Percentiles rank a stretch among this genome's conserved stretches.
These are phyloP conservation scores for Trypoxylus dichotomus DNA, from an alignment of 1,140 invertebrate species.

Conservation along the genomic window DNA sequence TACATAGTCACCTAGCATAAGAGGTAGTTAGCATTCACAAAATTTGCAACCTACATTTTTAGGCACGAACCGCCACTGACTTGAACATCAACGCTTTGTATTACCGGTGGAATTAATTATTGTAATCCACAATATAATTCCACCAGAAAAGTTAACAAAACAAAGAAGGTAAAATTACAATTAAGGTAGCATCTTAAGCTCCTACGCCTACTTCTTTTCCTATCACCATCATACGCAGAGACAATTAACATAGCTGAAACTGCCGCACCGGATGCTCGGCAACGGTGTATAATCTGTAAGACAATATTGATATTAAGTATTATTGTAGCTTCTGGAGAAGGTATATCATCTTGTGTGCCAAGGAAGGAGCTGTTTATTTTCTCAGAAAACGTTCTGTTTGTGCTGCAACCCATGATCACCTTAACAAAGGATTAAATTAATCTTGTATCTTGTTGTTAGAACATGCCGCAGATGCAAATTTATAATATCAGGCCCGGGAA, in stretches of 20 bases:
- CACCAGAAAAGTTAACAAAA: too few species aligned
- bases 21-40: too few species aligned
- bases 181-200: too few species aligned
- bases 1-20: too few species aligned
- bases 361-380: constrained; percentile 21
- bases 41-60: too few species aligned
- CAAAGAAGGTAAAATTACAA: too few species aligned
- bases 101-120: too few species aligned
- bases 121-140: too few species aligned
- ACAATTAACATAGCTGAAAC: not conserved
- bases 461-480: constrained; percentile 28
- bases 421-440: constrained; percentile 30
- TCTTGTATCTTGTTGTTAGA: constrained; percentile 28
- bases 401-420: constrained; percentile 24
- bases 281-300: constrained; percentile 8
- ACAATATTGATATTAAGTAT: constrained; percentile 28
- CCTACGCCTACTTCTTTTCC: too few species aligned
- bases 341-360: constrained; percentile 5
- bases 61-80: too few species aligned
- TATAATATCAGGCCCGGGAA: constrained; percentile 7
- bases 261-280: not conserved
- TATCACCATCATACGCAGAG: not conserved
- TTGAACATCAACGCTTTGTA: too few species aligned
- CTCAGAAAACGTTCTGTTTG: constrained; percentile 19
- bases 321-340: constrained; percentile 15